These are phyloP conservation scores for Chaetodon trifascialis DNA, from an alignment of 2,113 vertebrate species.

Conservation along the genomic window DNA sequence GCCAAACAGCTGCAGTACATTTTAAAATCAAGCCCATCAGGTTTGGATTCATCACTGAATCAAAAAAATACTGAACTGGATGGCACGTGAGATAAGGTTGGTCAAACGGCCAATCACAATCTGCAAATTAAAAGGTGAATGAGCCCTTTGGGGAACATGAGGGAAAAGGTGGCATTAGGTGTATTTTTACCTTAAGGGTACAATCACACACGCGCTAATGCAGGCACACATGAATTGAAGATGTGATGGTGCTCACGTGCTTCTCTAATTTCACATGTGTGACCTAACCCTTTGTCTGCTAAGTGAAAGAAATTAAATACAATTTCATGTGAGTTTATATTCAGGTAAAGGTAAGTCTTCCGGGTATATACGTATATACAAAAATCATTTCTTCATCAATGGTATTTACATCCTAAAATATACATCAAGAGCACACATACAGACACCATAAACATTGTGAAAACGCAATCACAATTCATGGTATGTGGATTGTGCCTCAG, in stretches of 20 bases:
- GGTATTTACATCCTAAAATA: slow-evolving; percentile 12
- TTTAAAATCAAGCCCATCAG: background rate
- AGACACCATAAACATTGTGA: slow-evolving; percentile 7
- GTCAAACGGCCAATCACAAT: slow-evolving; percentile 6
- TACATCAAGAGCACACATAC: slow-evolving; percentile 14
- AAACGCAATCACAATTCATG: slow-evolving; percentile 52
- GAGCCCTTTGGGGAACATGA: background rate
- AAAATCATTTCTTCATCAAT: slow-evolving; percentile 37
- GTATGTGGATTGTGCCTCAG: slow-evolving; percentile 27
- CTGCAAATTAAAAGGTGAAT: slow-evolving; percentile 19
- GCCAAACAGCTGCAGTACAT: background rate
- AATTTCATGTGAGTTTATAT: slow-evolving; percentile 21
- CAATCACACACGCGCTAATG: too few species aligned
- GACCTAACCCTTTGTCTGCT: too few species aligned
- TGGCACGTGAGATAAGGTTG: background rate
- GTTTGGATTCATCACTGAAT: background rate
- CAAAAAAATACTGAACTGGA: background rate
- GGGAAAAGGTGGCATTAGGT: background rate
- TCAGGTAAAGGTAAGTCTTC: slow-evolving; percentile 3
- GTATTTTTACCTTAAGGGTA: background rate
- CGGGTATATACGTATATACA: slow-evolving; percentile 2
- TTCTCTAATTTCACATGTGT: too few species aligned
- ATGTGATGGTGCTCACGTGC: too few species aligned
- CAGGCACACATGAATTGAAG: too few species aligned
- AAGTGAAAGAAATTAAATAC: slow-evolving; percentile 37